phyloP scores from a whole-genome alignment of 2,888 invertebrate genomes.

The Xanthia togata region DNA sequence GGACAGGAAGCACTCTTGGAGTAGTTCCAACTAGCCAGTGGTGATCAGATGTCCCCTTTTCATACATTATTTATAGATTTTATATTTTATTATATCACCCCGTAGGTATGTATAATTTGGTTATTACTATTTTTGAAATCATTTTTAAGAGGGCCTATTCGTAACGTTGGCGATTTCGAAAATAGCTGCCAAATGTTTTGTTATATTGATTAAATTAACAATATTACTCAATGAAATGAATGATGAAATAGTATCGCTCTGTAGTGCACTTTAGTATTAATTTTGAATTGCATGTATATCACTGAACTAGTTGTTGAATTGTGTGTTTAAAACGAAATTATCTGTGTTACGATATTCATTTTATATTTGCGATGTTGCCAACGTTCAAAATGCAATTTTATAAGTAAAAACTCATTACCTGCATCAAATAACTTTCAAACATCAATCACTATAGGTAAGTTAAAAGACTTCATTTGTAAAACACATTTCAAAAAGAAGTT shows the following conservation, averaged over 20 bases:
- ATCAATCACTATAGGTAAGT: neutral
- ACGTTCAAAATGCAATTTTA: neutral
- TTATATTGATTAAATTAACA: neutral
- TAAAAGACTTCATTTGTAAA: neutral
- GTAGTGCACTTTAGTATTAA: neutral
- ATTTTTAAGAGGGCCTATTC: neutral
- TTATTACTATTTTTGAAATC: neutral
- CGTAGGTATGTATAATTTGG: neutral
- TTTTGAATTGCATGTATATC: neutral
- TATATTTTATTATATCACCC: conserved; percentile 20
- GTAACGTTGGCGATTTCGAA: neutral
- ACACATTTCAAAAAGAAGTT: conserved; percentile 1
- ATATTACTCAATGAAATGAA: neutral
- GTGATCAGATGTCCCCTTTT: conserved; percentile 72
- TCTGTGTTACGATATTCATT: too few species aligned
- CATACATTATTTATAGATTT: conserved; percentile 60
- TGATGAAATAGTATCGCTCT: neutral
- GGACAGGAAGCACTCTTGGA: conserved; percentile 71
- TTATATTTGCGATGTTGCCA: neutral
- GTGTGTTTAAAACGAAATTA: too few species aligned
- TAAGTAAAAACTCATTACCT: neutral
- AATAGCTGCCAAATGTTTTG: neutral
- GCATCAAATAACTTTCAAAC: neutral
- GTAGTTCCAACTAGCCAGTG: conserved; percentile 69
- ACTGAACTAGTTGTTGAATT: neutral